Evolutionary conservation across 2,113 vertebrate species (phyloP).

Genomic region (Ctenomys sociabilis): DNA sequence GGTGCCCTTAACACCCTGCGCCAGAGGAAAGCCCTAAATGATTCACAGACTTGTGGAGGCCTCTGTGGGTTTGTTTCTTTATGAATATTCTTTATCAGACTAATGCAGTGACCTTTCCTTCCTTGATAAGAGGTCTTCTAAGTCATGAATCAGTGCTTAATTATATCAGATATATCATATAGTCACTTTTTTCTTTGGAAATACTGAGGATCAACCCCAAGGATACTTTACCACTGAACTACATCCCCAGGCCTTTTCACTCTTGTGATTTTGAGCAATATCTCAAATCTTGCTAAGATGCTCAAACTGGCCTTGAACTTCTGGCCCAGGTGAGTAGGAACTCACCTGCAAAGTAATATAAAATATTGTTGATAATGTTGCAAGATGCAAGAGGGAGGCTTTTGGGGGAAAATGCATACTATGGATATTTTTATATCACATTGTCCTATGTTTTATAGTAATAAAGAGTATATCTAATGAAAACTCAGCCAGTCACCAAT

Average conservation of each 20-base stretch:
- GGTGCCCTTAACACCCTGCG: not conserved
- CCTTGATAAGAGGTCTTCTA: not conserved
- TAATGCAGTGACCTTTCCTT: not conserved
- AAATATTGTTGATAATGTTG: not conserved
- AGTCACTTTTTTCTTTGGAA: not conserved
- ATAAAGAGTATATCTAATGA: not conserved
- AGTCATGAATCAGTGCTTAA: not conserved
- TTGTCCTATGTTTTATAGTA: not conserved
- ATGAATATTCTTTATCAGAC: constrained; percentile 25
- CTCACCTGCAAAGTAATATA: not conserved
- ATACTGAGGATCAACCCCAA: not conserved
- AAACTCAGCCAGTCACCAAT: not conserved
- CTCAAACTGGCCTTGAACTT: not conserved
- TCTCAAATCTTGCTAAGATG: not conserved
- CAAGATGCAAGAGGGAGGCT: constrained; percentile 10
- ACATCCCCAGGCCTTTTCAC: not conserved
- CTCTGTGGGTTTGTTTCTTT: not conserved
- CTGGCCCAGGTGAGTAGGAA: not conserved
- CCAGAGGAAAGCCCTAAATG: constrained; percentile 18
- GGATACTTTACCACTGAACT: not conserved
- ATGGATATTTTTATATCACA: not conserved
- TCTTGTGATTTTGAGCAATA: not conserved
- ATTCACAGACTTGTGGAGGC: not conserved
- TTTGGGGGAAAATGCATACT: not conserved
- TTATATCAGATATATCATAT: too few species aligned